phyloP scores from a whole-genome alignment of 2,888 invertebrate genomes.

The Archips crataeganus region DNA sequence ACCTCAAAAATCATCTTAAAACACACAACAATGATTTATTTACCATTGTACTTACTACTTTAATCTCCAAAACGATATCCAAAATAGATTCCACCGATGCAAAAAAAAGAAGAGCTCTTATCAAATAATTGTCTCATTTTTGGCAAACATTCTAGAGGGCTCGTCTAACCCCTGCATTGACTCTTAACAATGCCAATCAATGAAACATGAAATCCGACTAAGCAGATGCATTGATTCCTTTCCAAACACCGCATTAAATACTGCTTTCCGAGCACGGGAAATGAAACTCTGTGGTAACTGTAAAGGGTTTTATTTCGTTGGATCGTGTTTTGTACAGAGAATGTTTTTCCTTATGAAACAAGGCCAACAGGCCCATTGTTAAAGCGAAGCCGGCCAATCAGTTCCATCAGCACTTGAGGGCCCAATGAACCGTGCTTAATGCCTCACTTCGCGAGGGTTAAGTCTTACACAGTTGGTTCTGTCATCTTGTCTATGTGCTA shows the following conservation, averaged over 20 bases:
- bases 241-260: conserved; percentile 50
- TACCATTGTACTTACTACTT: background rate
- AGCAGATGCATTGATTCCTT: conserved; percentile 74
- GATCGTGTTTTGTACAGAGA: conserved; percentile 29
- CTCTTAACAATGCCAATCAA: conserved; percentile 81
- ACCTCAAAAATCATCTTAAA: background rate
- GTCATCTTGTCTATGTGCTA: conserved; percentile 71
- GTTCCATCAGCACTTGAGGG: conserved; percentile 81
- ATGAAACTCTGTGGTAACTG: conserved; percentile 42
- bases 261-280: conserved; percentile 34
- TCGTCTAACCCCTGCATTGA: conserved; percentile 60
- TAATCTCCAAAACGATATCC: conserved; percentile 36
- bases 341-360: conserved; percentile 37
- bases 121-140: conserved; percentile 71
- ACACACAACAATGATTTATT: conserved; percentile 3
- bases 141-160: conserved; percentile 61
- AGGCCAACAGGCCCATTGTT: conserved; percentile 65
- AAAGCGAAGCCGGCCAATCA: conserved; percentile 80
- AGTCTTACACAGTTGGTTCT: conserved; percentile 77
- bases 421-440: conserved; percentile 80
- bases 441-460: conserved; percentile 74
- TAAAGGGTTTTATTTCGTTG: conserved; percentile 44
- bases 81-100: conserved; percentile 47
- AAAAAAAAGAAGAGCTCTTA: conserved; percentile 54
- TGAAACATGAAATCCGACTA: conserved; percentile 81